Conservation (phyloP, 2,888 invertebrate genomes). For the Callyntrura guangdongensis region DNA sequence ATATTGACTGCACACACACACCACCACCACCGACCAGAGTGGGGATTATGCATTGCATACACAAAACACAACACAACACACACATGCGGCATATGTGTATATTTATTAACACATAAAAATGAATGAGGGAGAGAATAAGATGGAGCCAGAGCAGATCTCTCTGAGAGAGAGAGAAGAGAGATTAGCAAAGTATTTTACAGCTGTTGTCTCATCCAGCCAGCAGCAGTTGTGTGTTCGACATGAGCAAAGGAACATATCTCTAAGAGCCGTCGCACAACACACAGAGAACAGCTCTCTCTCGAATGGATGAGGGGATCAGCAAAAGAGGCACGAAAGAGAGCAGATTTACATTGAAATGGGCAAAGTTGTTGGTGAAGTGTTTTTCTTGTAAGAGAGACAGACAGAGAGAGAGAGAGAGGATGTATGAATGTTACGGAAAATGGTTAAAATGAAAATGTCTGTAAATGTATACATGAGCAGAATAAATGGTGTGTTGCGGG, state of each 20-base stretch:
- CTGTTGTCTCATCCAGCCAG: conserved; percentile 57
- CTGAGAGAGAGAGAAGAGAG: too few relatives aligned
- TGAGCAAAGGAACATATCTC: conserved; percentile 24
- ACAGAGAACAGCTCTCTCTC: background rate
- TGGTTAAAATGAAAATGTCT: conserved; percentile 30
- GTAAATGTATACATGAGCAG: too few relatives aligned
- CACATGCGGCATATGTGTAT: too few relatives aligned
- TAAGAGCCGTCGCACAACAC: background rate
- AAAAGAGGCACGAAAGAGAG: background rate
- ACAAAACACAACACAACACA: too few relatives aligned
- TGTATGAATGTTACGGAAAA: conserved; percentile 61
- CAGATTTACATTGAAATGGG: conserved; percentile 34
- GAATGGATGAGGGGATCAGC: background rate
- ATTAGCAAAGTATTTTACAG: conserved; percentile 56
- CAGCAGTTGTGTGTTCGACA: conserved; percentile 69
- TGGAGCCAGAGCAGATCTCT: too few relatives aligned
- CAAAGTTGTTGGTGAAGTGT: background rate
- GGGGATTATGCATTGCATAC: too few relatives aligned
- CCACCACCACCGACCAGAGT: too few relatives aligned
- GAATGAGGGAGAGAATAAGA: too few relatives aligned
- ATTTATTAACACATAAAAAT: too few relatives aligned
- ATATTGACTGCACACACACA: too few relatives aligned
- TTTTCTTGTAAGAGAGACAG: too few relatives aligned
- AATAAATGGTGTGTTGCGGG: conserved; percentile 43
- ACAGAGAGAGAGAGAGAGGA: too few relatives aligned